Percentiles rank a stretch among this genome's conserved stretches.
These are phyloP conservation scores for Calliphora vomitoria DNA, from an alignment of 2,888 invertebrate genomes.

Conservation along the genomic window DNA sequence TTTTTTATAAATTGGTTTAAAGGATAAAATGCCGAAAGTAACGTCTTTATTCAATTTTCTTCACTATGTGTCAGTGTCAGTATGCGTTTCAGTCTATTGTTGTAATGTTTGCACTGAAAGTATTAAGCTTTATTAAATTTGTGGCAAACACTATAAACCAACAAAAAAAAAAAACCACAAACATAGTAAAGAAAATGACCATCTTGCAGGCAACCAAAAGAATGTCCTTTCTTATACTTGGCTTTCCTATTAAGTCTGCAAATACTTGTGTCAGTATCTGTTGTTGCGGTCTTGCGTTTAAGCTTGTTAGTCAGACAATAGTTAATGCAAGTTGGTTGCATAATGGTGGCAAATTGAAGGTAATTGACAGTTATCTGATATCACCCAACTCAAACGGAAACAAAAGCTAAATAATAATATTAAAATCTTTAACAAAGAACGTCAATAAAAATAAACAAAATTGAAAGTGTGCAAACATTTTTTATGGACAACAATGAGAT, in stretches of 20 bases:
- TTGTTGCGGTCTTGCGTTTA: not conserved
- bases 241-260: not conserved
- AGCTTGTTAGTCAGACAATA: constrained; percentile 49
- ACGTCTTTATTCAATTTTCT: constrained; percentile 39
- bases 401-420: constrained; percentile 13
- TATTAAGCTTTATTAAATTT: constrained; percentile 53
- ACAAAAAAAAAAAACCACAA: constrained; percentile 5
- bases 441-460: not conserved
- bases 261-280: not conserved
- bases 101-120: not conserved
- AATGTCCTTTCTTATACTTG: constrained; percentile 11
- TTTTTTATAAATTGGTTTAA: constrained; percentile 13
- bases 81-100: constrained; percentile 2
- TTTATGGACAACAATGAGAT: too few relatives aligned
- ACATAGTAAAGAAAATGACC: not conserved
- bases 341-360: constrained; percentile 61
- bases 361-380: constrained; percentile 68
- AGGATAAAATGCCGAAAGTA: constrained; percentile 5
- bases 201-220: constrained; percentile 16
- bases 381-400: not conserved
- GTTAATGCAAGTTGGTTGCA: constrained; percentile 43
- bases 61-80: constrained; percentile 16
- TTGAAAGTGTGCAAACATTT: not conserved
- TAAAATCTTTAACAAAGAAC: constrained; percentile 12
- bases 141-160: not conserved